A percentile compares a stretch with the other conserved stretches of the same genome.
phyloP scores from a whole-genome alignment of 2,888 invertebrate species.

The Eristalis pertinax region DNA sequence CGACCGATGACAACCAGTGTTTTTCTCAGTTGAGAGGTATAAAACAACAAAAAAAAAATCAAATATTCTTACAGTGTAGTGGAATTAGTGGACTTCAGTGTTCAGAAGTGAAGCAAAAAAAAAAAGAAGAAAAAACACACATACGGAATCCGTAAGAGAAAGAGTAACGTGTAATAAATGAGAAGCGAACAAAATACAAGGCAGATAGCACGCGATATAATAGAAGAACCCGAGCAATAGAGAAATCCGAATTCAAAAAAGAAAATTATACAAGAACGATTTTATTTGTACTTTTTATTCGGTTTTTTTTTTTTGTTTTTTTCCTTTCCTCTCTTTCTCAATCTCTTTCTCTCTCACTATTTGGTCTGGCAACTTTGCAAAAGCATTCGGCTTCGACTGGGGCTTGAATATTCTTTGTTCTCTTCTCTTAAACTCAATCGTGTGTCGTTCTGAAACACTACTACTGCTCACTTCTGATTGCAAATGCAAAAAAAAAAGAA shows the following conservation, averaged over 20 bases:
- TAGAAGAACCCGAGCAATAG: slow-evolving; percentile 9
- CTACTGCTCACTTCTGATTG: neutral
- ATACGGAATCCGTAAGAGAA: slow-evolving; percentile 16
- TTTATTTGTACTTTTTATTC: neutral
- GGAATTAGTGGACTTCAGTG: slow-evolving; percentile 46
- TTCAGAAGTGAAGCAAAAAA: slow-evolving; percentile 7
- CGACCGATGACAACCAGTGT: slow-evolving; percentile 38
- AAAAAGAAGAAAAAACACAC: neutral
- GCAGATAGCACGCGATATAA: slow-evolving; percentile 48
- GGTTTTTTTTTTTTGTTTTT: neutral
- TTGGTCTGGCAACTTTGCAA: slow-evolving; percentile 22
- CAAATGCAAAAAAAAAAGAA: neutral
- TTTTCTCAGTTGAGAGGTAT: slow-evolving; percentile 46
- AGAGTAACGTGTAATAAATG: slow-evolving; percentile 28
- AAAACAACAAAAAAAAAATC: slow-evolving; percentile 31
- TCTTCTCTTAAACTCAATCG: slow-evolving; percentile 32
- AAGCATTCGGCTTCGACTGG: neutral
- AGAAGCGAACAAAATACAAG: slow-evolving; percentile 45
- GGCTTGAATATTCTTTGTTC: slow-evolving; percentile 7
- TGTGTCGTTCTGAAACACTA: neutral
- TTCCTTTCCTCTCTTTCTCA: neutral
- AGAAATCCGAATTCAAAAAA: slow-evolving; percentile 26
- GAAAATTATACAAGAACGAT: slow-evolving; percentile 2
- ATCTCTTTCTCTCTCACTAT: neutral
- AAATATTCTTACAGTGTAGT: slow-evolving; percentile 62